Base-by-base conservation (phyloP, 2,797 vertebrate species). In the Naso thynnoides region DNA sequence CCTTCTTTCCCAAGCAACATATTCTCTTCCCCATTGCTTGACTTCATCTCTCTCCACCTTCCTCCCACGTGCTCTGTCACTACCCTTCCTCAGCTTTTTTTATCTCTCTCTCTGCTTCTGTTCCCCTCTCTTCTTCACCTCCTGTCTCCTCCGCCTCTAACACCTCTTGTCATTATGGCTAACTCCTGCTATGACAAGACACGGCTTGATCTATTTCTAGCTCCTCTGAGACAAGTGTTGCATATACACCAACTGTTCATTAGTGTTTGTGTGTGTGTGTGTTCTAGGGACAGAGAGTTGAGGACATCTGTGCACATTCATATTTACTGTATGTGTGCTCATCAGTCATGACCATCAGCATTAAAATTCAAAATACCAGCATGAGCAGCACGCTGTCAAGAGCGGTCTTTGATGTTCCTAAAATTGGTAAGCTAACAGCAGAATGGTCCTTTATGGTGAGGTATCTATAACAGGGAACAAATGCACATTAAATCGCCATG, bases 171-270 rank as follows among this genome's bases (percentile, higher is more conserved):
- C 86, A 90, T 89, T 85, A 88, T 76, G 73, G 82, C 81, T 76
- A 85, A 82, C 88, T 76, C 66, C 87, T 79, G 82, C 85, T 89
- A 82, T 84, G 90, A 90, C 79, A 91, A 85, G 73, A 65, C 61
- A 70, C 14, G 16, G 65, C 66, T 86, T 87, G 77, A 88, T 89
- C 86, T 91, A 91, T 91, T 92, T 90, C 85, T 87, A 86, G 90
- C 81, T 78, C 53, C 49, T 58, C 70, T 24, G 68, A 78, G 75
- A 86, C 70, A 83, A 78, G 83, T 85, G 83, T 89, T 85, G 75
- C 61, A 84, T 82, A 77, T 26, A 69, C 62, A 62, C 76, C 81
- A 78, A 83, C 81, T 85, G 79, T 76, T 73, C 21, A 1, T 57
- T 27, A 55, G 55, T 52, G 39, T 74, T 62, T 49, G 36, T 53